Percentiles rank a stretch among this genome's conserved stretches.
These are phyloP conservation scores for Eurystomus gularis DNA, from an alignment of 2,113 vertebrate species.

Conservation along the genomic window DNA sequence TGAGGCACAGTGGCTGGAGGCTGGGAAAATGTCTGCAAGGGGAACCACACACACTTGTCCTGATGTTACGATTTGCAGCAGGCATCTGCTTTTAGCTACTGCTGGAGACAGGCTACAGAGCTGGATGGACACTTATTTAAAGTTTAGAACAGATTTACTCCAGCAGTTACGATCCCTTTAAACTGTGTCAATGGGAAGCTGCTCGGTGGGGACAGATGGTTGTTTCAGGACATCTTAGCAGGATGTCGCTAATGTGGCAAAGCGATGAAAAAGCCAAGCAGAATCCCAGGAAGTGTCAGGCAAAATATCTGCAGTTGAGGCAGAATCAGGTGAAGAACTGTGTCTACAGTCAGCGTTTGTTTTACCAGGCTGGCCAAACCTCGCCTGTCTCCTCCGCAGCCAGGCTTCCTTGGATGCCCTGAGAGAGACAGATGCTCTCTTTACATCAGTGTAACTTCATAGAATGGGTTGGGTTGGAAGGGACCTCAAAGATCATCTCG, in stretches of 20 bases:
- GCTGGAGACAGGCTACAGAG: not conserved
- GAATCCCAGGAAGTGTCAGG: not conserved
- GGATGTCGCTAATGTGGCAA: not conserved
- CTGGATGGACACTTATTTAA: not conserved
- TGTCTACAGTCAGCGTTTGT: not conserved
- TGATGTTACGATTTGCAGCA: not conserved
- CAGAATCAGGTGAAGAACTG: not conserved
- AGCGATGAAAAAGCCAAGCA: not conserved
- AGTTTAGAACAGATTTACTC: not conserved
- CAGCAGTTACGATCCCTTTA: not conserved
- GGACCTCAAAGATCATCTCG: too few species aligned
- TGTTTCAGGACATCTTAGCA: slow-evolving; percentile 28
- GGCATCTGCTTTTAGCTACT: not conserved
- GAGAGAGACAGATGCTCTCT: not conserved
- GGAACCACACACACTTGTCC: not conserved
- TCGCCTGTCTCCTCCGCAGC: not conserved
- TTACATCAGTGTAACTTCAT: not conserved
- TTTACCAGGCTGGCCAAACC: not conserved
- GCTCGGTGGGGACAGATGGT: slow-evolving; percentile 13
- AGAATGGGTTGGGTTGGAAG: too few species aligned
- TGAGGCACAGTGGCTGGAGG: not conserved
- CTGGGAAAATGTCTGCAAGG: not conserved
- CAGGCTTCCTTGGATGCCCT: not conserved
- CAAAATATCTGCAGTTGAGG: not conserved
- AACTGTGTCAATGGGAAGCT: not conserved